Evolutionary conservation across 2,797 vertebrate species (phyloP).

Genomic region (Rhinogobio ventralis): DNA sequence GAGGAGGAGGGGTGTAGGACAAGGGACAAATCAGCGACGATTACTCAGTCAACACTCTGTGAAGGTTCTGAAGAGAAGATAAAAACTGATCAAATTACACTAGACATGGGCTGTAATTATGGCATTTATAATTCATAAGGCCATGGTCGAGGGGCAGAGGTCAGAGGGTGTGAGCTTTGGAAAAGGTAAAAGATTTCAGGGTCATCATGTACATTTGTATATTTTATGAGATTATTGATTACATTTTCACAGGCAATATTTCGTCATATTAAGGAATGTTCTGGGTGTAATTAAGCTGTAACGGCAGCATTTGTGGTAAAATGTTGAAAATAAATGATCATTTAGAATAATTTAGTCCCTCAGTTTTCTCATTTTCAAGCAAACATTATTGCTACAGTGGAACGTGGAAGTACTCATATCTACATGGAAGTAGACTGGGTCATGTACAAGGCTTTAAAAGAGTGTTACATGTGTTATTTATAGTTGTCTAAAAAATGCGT

Average conservation of each 20-base stretch:
- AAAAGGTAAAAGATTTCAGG: conserved; percentile 73
- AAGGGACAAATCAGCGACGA: conserved; percentile 64
- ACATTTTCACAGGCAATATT: conserved; percentile 55
- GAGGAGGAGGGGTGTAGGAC: conserved; percentile 36
- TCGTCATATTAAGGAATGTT: background rate
- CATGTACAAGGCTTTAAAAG: no score
- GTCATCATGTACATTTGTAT: conserved; percentile 64
- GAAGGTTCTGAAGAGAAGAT: conserved; percentile 55
- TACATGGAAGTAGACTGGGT: background rate
- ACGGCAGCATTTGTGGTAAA: background rate
- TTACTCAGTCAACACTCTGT: conserved; percentile 62
- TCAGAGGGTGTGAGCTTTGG: conserved; percentile 64
- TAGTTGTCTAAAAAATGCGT: background rate
- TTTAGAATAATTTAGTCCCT: background rate
- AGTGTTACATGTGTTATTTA: background rate
- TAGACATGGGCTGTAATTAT: conserved; percentile 62
- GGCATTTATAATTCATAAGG: conserved; percentile 75
- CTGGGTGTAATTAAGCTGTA: background rate
- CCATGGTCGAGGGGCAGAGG: conserved; percentile 66
- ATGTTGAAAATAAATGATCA: background rate
- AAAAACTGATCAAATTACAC: conserved; percentile 66
- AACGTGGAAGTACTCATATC: background rate
- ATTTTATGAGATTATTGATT: conserved; percentile 75
- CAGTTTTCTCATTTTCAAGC: background rate
- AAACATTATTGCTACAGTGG: background rate